Evolutionary conservation across 2,797 vertebrate genomes (phyloP), one percentile per base, ranked within the genome.

Genomic region (Sciurus vulgaris): DNA sequence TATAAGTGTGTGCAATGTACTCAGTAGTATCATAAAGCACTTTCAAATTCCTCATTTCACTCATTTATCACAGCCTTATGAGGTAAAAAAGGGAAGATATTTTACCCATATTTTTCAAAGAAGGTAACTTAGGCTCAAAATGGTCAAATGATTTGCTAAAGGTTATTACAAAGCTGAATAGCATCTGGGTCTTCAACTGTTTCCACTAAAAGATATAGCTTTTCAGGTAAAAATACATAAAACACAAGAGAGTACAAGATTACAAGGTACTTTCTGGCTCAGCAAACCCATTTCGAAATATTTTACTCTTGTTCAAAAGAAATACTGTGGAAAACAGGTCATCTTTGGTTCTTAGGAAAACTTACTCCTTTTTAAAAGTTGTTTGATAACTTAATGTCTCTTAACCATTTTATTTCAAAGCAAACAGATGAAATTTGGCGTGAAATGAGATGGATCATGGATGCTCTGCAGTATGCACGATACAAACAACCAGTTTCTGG

Each of bases 381-480:
- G 11, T 77, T 92, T 87, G n/a, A 91, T 97, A 89, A 95, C 54
- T 89, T 91, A 84, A 30, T 51, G 9, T 49, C 82, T 93, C 89
- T 92, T 84, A 94, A 38, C 51, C 51, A 87, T 79, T 98, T 95
- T 89, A 61, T 91, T 95, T 69, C 86, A 91, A 95, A 99, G 99
- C 99, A 99, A 99, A 99, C 98, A 93, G 99, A 99, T 97, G 99
- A 99, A 98, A 99, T 99, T 87, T 99, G 99, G 99, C 98, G 98
- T 94, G 99, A 99, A 97, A 98, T 99, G 98, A 98, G 99, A 51
- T 99, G 99, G 99, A 99, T 99, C 93, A 99, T 99, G 3, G 99
- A 99, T 89, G 99, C 99, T 2, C 98, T 99, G 85, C 99, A 99
- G 98, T 99, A 98, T 38, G 99, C 99, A 5, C 99, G 99, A 90